Base-by-base conservation (phyloP, 2,888 invertebrate genomes). In the Calameuta filiformis region DNA sequence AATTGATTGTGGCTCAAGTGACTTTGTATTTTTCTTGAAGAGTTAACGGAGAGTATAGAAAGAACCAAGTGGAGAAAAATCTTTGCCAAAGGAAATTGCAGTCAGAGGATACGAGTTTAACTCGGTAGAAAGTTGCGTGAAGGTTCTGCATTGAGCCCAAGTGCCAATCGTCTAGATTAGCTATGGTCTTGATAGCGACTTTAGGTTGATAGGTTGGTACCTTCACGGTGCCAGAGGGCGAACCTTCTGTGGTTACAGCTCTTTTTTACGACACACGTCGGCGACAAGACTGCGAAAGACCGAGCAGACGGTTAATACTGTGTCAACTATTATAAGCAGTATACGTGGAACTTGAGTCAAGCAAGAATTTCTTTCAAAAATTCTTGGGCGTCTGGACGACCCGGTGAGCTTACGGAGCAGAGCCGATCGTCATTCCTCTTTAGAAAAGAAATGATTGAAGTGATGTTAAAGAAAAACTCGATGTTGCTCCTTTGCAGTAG, bases 211-310 rank as follows among this genome's bases (percentile, higher is more conserved):
- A 12, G 31, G 71, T 56, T 23, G 12, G 71, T 31, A 34, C 71
- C 71, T 71, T 31, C 31, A 31, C 31, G 71, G 3, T 34, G 71
- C 71, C 71, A 31, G 71, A 34, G 31, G 71, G 71, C 31, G 31
- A 71, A 34, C 31, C 71, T 71, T 71, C 71, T 34, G 71, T 23
- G 71, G 71, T 31, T 71, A 71, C 71, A 31, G 71, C 71, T 71
- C 31, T 31, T 34, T 71, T 71, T 71, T 71, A 71, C 71, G 71
- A 71, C 71, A 71, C 71, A 23, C 71, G 71, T 71, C 71, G 71
- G 31, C 71, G 71, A 23, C 71, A 34, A 23, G 71, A 71, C 71
- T 71, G 71, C 71, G 71, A 71, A 23, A 71, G 71, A 71, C 31
- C 31, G 71, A 71, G 71, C 56, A 56, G 56, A 56, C 56, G 56